Conservation (phyloP, 2,113 vertebrate species). For the Zootoca vivipara region DNA sequence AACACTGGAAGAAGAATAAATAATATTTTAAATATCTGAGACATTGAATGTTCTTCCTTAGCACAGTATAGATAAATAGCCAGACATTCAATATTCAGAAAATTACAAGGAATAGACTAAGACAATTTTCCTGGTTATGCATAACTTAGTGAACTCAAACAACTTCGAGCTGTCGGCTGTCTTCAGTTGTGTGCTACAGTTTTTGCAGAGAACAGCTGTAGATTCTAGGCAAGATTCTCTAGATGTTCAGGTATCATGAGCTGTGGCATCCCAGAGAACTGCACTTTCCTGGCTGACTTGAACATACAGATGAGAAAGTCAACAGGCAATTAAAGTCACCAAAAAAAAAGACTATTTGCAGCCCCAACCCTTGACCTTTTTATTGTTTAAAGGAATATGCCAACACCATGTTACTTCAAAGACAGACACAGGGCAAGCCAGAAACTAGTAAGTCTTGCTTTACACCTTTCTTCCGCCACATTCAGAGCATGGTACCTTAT, state of each 20-base stretch:
- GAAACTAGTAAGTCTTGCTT: background rate
- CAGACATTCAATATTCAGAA: constrained; percentile 6
- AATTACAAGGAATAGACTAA: background rate
- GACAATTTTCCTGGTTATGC: background rate
- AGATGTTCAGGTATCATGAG: background rate
- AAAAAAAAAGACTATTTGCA: background rate
- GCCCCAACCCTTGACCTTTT: background rate
- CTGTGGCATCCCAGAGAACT: background rate
- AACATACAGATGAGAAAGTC: background rate
- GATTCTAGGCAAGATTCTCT: background rate
- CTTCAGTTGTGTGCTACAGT: background rate
- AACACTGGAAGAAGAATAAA: constrained; percentile 78
- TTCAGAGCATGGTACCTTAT: background rate
- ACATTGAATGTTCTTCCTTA: background rate
- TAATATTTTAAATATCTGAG: constrained; percentile 29
- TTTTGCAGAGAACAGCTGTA: background rate
- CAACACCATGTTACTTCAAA: background rate
- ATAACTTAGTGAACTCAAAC: background rate
- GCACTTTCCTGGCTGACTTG: background rate
- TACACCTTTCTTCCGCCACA: background rate
- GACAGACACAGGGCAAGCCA: background rate
- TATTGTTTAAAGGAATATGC: background rate
- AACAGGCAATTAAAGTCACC: background rate
- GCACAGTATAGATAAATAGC: background rate
- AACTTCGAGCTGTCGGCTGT: background rate